Evolutionary conservation across 1,140 invertebrate species (phyloP), one percentile per base, ranked within the genome.

Genomic region (Piezodorus guildinii): DNA sequence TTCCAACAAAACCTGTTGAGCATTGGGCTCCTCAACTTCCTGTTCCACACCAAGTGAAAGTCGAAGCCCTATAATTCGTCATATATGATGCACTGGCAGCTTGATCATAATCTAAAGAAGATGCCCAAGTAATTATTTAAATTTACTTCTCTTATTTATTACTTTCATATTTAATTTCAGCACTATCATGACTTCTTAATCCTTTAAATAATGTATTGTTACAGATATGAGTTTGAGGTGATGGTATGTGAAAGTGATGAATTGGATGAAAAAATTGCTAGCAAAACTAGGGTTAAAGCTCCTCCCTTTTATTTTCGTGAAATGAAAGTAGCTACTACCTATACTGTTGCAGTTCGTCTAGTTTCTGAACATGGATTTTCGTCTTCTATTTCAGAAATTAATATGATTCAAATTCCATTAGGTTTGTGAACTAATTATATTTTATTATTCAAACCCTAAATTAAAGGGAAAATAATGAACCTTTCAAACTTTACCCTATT

Each of bases 261-360:
- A 5, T 72, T 84, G n/a, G 77, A 79, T 62, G 76, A 77, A 43
- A 72, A 73, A 49, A 78, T 65, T 67, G 82, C 81, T 14, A 74
- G 72, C 68, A 71, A 70, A 63, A 80, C 73, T 44, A 70, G 71
- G 15, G 73, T 76, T 1, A 71, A 78, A 14, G 71, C 76, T 44
- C 79, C 84, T 14, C 83, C 83, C 0, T 80, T 80, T 58, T 71
- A 80, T n/a, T 78, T 82, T 56, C 75, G 74, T 9, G 77, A 81
- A 39, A 73, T 77, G 0, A 76, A 77, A 6, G 69, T 73, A 1
- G 75, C 74, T 15, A 72, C 73, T 0, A 78, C 79, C 19, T 82
- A 87, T 69, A 81, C 81, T 39, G 83, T 87, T 63, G 81, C 80
- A 46, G 84, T 90, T 2, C 73, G 80, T 45, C 71, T 83, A 0